These are phyloP conservation scores for Trachelus iudaicus DNA, from an alignment of 2,888 invertebrate species.

Conservation along the genomic window DNA sequence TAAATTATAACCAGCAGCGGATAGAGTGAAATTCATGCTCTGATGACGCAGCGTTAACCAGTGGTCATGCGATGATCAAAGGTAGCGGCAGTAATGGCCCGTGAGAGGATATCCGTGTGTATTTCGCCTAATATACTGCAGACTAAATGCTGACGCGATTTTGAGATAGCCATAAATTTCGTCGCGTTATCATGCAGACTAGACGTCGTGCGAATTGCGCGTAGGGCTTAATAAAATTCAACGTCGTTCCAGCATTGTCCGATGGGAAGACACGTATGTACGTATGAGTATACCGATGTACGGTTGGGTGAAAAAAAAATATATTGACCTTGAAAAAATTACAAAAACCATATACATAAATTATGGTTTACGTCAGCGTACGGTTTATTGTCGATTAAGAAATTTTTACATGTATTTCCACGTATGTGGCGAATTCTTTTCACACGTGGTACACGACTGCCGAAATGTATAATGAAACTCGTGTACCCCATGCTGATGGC, in stretches of 20 bases:
- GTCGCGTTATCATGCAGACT: neutral
- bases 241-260: neutral
- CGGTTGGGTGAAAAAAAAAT: neutral
- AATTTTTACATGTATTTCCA: neutral
- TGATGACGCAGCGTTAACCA: conserved; percentile 64
- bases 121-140: conserved; percentile 64
- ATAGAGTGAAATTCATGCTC: conserved; percentile 63
- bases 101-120: conserved; percentile 63
- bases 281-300: fast-evolving
- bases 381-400: neutral
- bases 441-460: conserved; percentile 22
- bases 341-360: neutral
- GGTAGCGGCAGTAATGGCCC: conserved; percentile 65
- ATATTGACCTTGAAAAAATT: neutral
- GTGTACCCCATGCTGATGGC: conserved; percentile 1
- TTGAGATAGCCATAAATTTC: conserved; percentile 28
- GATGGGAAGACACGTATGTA: neutral
- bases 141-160: conserved; percentile 64
- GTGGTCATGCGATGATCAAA: conserved; percentile 62
- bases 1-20: conserved; percentile 57
- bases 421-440: neutral
- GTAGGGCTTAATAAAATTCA: neutral
- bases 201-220: neutral
- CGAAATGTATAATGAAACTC: neutral
- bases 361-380: neutral